phyloP scores from a whole-genome alignment of 2,888 invertebrate species.

The Liopterus haemorrhoidalis region DNA sequence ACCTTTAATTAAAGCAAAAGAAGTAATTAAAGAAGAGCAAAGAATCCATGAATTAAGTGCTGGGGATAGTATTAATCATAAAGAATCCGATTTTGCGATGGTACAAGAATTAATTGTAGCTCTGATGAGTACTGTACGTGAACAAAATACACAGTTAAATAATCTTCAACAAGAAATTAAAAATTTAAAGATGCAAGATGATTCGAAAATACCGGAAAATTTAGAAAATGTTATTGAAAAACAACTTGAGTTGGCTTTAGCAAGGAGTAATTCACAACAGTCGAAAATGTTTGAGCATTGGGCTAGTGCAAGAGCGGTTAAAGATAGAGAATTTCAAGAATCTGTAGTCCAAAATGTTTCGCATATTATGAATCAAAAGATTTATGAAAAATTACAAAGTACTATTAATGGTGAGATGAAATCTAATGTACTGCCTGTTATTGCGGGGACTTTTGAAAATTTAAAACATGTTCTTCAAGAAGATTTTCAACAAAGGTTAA shows the following conservation, averaged over 20 bases:
- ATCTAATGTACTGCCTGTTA: slow-evolving; percentile 49
- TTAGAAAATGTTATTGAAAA: slow-evolving; percentile 30
- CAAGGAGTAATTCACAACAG: slow-evolving; percentile 42
- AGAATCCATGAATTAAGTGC: slow-evolving; percentile 15
- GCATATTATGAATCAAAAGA: slow-evolving; percentile 49
- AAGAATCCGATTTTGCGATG: slow-evolving; percentile 5
- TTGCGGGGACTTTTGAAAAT: slow-evolving; percentile 65
- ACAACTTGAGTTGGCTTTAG: slow-evolving; percentile 41
- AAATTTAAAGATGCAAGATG: slow-evolving; percentile 27
- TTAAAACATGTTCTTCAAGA: slow-evolving; percentile 66
- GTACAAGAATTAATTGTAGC: slow-evolving; percentile 13
- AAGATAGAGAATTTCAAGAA: slow-evolving; percentile 50
- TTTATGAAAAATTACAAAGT: slow-evolving; percentile 52
- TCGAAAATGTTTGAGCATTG: slow-evolving; percentile 43
- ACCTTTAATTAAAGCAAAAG: slow-evolving; percentile 43
- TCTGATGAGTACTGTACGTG: slow-evolving; percentile 40
- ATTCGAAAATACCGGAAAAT: slow-evolving; percentile 20
- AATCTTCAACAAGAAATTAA: slow-evolving; percentile 40
- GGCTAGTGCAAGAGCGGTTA: slow-evolving; percentile 42
- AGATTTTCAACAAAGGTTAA: slow-evolving; percentile 67
- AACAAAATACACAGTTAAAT: slow-evolving; percentile 40
- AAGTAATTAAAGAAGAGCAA: slow-evolving; percentile 37
- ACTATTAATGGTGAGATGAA: slow-evolving; percentile 54
- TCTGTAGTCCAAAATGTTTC: slow-evolving; percentile 50
- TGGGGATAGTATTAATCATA: slow-evolving; percentile 10